phyloP scores from a whole-genome alignment of 2,797 vertebrate species.

The Ateles fusciceps region DNA sequence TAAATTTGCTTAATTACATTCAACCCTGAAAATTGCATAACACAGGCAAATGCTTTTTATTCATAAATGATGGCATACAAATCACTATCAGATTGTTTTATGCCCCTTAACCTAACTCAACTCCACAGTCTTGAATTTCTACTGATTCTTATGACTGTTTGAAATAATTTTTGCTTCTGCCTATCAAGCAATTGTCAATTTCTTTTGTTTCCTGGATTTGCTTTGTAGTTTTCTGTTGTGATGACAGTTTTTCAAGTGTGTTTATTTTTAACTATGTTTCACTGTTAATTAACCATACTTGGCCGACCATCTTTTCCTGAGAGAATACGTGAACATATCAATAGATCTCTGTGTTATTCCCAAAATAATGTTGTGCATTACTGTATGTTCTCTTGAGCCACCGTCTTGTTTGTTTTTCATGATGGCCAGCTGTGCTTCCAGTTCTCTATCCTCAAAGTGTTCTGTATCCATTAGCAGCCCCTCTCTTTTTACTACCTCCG shows the following conservation, averaged over 20 bases:
- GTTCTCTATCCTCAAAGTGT: not conserved
- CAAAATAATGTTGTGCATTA: not conserved
- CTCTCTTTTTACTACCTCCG: not conserved
- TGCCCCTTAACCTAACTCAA: not conserved
- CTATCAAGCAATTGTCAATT: not conserved
- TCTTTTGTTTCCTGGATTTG: not conserved
- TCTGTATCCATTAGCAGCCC: not conserved
- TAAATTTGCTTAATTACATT: not conserved
- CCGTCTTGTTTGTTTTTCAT: not conserved
- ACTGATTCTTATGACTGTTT: not conserved
- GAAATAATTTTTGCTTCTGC: not conserved
- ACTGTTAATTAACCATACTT: not conserved
- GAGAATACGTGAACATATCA: not conserved
- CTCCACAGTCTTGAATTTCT: not conserved
- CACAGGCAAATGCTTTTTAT: not conserved
- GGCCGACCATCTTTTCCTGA: not conserved
- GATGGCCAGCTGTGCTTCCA: not conserved
- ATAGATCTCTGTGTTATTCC: not conserved
- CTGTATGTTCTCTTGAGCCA: not conserved
- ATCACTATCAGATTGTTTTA: not conserved
- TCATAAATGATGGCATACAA: not conserved
- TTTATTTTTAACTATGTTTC: slow-evolving; percentile 30
- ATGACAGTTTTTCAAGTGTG: not conserved
- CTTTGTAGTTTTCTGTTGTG: not conserved
- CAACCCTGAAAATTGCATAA: not conserved